These are phyloP conservation scores for Torymus auratus DNA, from an alignment of 2,888 invertebrate genomes.

Conservation along the genomic window DNA sequence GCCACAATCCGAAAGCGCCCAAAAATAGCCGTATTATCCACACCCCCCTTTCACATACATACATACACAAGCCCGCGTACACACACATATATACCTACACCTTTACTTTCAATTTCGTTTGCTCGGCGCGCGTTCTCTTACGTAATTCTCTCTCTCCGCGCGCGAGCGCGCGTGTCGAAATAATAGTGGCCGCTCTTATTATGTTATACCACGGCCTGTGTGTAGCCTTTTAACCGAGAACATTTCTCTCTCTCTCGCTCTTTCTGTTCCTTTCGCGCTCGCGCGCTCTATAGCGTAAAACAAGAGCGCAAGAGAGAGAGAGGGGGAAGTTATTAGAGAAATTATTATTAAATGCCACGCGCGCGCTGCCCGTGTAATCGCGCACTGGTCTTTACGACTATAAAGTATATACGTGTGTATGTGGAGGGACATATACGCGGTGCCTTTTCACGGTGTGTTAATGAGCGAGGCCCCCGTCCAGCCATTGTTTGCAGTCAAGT, in stretches of 20 bases:
- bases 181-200: constrained; percentile 74
- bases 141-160: constrained; percentile 67
- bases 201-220: constrained; percentile 60
- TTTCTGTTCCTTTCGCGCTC: neutral
- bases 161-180: constrained; percentile 70
- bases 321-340: constrained; percentile 51
- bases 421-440: neutral
- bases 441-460: constrained; percentile 34
- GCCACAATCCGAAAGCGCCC: neutral
- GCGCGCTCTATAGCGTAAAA: constrained; percentile 11
- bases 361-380: constrained; percentile 27
- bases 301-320: constrained; percentile 14
- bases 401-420: neutral
- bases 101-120: constrained; percentile 76
- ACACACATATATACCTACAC: neutral
- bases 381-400: too few relatives aligned
- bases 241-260: constrained; percentile 9
- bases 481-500: constrained; percentile 49
- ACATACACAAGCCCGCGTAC: constrained; percentile 9
- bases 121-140: constrained; percentile 68
- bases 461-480: constrained; percentile 5
- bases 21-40: constrained; percentile 9
- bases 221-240: constrained; percentile 28
- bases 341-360: constrained; percentile 48
- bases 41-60: constrained; percentile 39